Evolutionary conservation across 2,113 vertebrate species (phyloP), one percentile per base, ranked within the genome.

Genomic region (Oreochromis niloticus): DNA sequence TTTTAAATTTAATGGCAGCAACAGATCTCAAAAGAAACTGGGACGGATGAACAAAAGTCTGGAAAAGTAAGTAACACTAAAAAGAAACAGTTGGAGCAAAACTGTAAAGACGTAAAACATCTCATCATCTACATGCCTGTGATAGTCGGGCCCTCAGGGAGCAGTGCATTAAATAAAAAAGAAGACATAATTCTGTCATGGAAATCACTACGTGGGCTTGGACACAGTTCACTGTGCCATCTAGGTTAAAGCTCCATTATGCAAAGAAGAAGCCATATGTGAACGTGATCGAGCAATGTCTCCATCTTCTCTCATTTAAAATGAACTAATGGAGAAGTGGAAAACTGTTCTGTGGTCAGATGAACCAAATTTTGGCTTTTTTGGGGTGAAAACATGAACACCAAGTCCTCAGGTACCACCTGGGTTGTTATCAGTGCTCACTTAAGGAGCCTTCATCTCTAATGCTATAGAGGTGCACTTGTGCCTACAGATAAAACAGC

Each of bases 401-500:
- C 32, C 9, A 36, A n/a, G 17, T 63, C 59, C 59, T 34, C 16
- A 3, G 30, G 59, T 63, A 63, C 16, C 59, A 3, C 59, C 30
- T 63, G 57, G 57, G 57, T 0, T 19, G 59, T 19, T n/a, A 63
- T 63, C 2, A 36, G 59, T 63, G 57, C 30, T 61, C 1, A 9
- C 6, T 63, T 63, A 63, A 63, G 7, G 59, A 63, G 2, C 59
- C 30, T 63, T 63, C 30, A 11, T 2, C 30, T 36, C 9, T 63
- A 63, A 63, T 2, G 9, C 30, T 1, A 19, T 1, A 6, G 0
- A 63, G 59, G 59, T 63, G 30, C 30, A 36, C 0, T 63, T 63
- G 30, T 36, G 30, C 59, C 59, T 19, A 36, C 2, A 63, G 30
- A 63, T 63, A 9, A 34, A 34, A 63, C 59, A 34, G 16, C 16